A percentile compares a stretch with the other conserved stretches of the same genome.
phyloP scores from a whole-genome alignment of 1,140 invertebrate species.

The Tenebrio molitor region DNA sequence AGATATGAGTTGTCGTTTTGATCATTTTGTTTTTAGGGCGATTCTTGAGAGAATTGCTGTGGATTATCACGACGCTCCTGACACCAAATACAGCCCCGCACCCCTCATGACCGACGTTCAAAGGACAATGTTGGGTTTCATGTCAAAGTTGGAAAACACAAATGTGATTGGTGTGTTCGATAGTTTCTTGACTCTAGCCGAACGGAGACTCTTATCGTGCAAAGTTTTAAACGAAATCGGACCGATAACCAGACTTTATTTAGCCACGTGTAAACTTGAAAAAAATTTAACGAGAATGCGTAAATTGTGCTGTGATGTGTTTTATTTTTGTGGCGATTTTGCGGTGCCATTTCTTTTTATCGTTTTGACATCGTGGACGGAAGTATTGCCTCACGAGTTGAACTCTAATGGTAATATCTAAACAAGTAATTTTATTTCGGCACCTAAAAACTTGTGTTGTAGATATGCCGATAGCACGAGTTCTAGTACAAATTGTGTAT shows the following conservation, averaged over 20 bases:
- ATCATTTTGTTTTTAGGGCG: constrained; percentile 49
- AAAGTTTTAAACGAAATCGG: constrained; percentile 9
- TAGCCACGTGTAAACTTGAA: constrained; percentile 56
- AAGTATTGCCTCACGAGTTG: constrained; percentile 56
- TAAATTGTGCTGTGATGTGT: constrained; percentile 59
- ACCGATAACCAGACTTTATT: constrained; percentile 54
- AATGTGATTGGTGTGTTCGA: constrained; percentile 47
- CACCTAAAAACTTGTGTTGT: constrained; percentile 26
- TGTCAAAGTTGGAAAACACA: constrained; percentile 50
- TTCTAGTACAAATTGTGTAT: constrained; percentile 58
- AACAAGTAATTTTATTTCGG: constrained; percentile 8
- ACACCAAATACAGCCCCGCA: constrained; percentile 52
- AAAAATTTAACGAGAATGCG: constrained; percentile 55
- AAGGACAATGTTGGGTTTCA: constrained; percentile 54
- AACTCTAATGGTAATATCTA: constrained; percentile 50
- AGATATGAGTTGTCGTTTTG: constrained; percentile 14
- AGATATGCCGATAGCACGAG: constrained; percentile 56
- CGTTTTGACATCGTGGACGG: constrained; percentile 60
- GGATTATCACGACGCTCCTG: constrained; percentile 53
- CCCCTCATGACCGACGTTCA: constrained; percentile 59
- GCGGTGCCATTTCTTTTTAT: constrained; percentile 59
- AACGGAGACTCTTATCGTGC: constrained; percentile 40
- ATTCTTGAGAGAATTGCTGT: constrained; percentile 50
- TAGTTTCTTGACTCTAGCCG: constrained; percentile 42
- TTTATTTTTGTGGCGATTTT: constrained; percentile 58